Base-by-base conservation (phyloP, 2,888 invertebrate genomes). In the Idaea aversata region DNA sequence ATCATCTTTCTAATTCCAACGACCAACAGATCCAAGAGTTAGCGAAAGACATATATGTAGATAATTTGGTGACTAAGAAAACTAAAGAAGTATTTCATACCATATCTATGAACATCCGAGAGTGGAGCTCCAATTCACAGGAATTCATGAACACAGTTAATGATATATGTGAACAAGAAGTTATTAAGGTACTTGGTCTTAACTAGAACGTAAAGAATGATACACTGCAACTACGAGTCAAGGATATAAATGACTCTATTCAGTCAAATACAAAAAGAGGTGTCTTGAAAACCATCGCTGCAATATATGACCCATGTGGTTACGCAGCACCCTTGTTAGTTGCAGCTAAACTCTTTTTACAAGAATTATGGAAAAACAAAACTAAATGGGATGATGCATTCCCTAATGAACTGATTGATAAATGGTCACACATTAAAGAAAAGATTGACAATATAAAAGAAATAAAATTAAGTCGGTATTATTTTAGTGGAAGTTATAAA, bases 51-150 rank as follows among this genome's bases (percentile, higher is more conserved):
- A 4, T 60, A 65, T 4, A 72, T 65, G 72, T 72, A 2, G 70
- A 73, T 59, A 72, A 73, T 34, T 15, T 72, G 0, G 60, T 73
- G 0, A 67, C 70, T n/a, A n/a, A n/a, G n/a, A n/a, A n/a, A n/a
- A n/a, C n/a, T n/a, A n/a, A n/a, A n/a, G n/a, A n/a, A n/a, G n/a
- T 58, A 25, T 70, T 69, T 62, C 0, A 67, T 4, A 13, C 65
- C 10, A 38, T 67, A 0, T 69, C 70, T 0, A 72, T 72, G 70
- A 72, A 72, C 57, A 3, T 72, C 4, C 15, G 70, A 16, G 66
- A 67, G 0, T 70, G 70, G 70, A 64, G 4, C 6, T 69, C 67
- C 0, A 72, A 69, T 63, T 58, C 38, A 5, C 61, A 34, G 15
- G 16, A 61, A 3, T 66, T 72, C 2, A 13, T 65, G 15, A 15